phyloP scores from a whole-genome alignment of 1,140 invertebrate species.

The Paraescarpia echinospica region DNA sequence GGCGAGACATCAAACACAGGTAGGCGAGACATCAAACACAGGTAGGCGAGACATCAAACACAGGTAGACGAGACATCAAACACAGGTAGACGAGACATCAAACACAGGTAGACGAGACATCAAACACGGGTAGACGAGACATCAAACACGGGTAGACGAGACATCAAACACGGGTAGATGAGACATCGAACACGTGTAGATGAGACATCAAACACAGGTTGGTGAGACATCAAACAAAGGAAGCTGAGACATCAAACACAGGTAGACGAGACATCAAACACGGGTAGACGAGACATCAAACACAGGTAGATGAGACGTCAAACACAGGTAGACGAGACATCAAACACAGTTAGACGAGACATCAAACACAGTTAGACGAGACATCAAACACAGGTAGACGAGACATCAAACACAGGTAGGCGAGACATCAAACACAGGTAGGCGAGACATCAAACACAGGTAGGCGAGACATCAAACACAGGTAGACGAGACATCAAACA shows the following conservation, averaged over 20 bases:
- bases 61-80: too few species aligned
- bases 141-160: constrained; percentile 15
- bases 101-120: too few species aligned
- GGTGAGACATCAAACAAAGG: neutral
- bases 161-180: neutral
- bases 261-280: too few species aligned
- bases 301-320: neutral
- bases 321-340: too few species aligned
- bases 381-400: neutral
- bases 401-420: neutral
- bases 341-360: constrained; percentile 22
- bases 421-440: neutral
- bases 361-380: neutral
- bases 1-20: too few species aligned
- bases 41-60: too few species aligned
- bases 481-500: too few species aligned
- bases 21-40: too few species aligned
- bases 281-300: too few species aligned
- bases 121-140: neutral
- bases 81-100: neutral
- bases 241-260: neutral
- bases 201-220: neutral
- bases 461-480: neutral
- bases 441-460: neutral
- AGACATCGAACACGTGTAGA: neutral